Conservation (phyloP, 2,113 vertebrate genomes). For the Tangachromis dhanisi region DNA sequence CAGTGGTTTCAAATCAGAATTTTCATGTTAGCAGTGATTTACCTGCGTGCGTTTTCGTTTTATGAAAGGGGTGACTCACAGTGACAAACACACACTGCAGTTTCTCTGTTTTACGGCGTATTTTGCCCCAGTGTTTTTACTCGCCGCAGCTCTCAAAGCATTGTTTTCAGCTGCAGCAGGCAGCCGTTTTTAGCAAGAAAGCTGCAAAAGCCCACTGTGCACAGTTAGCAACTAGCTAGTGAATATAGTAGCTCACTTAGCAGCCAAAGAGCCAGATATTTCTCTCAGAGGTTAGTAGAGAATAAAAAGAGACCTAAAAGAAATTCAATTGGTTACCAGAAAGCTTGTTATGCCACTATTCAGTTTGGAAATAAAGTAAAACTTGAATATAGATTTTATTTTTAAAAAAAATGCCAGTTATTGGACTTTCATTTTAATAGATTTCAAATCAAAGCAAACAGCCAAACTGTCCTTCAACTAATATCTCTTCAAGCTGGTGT, state of each 20-base stretch:
- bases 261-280: not conserved
- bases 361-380: not conserved
- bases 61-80: not conserved
- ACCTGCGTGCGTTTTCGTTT: not conserved
- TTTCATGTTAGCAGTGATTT: not conserved
- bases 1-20: not conserved
- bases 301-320: not conserved
- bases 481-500: not conserved
- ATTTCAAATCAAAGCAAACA: not conserved
- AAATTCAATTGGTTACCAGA: not conserved
- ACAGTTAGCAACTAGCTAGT: not conserved
- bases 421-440: not conserved
- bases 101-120: not conserved
- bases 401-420: fast-evolving
- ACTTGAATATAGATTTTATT: not conserved
- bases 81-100: not conserved
- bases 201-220: not conserved
- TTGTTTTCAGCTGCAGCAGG: not conserved
- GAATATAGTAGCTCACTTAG: not conserved
- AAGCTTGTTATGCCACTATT: fast-evolving
- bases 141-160: not conserved
- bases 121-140: not conserved
- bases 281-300: not conserved
- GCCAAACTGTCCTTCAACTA: not conserved
- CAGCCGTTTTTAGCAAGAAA: not conserved